A percentile compares a stretch with the other conserved stretches of the same genome.
Conservation (phyloP, 2,113 vertebrate genomes). For the Triplophysa dalaica region DNA sequence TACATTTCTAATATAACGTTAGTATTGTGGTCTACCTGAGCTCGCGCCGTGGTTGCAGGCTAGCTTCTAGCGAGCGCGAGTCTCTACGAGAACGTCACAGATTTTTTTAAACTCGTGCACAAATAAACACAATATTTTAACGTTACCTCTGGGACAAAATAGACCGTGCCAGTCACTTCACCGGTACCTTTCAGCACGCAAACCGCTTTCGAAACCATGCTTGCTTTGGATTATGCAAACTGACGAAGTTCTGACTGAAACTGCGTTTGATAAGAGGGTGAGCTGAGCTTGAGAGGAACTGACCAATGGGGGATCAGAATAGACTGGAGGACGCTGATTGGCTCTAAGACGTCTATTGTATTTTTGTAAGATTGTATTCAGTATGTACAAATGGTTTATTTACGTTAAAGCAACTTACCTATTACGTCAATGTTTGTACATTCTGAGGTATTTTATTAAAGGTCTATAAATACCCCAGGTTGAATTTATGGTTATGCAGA, state of each 20-base stretch:
- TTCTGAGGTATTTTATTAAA: too few species aligned
- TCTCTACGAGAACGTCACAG: neutral
- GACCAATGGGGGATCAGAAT: neutral
- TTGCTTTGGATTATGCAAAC: neutral
- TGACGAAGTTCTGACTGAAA: neutral
- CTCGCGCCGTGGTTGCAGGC: neutral
- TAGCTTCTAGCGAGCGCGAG: neutral
- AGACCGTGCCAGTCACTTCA: constrained; percentile 66
- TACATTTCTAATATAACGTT: neutral
- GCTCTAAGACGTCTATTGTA: neutral
- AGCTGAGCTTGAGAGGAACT: neutral
- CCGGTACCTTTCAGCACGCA: constrained; percentile 75
- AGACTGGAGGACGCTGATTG: constrained; percentile 14
- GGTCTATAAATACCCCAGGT: too few species aligned
- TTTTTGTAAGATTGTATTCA: too few species aligned
- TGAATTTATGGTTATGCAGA: too few species aligned
- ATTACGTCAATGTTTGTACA: too few species aligned
- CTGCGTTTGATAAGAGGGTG: neutral
- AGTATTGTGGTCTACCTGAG: neutral
- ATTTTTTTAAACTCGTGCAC: neutral
- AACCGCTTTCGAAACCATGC: constrained; percentile 71
- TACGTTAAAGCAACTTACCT: too few species aligned
- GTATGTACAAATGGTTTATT: too few species aligned
- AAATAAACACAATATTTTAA: neutral
- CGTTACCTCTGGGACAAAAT: constrained; percentile 74